Base-by-base conservation (phyloP, 1,140 invertebrate genomes). In the Bradynema listronoti region DNA sequence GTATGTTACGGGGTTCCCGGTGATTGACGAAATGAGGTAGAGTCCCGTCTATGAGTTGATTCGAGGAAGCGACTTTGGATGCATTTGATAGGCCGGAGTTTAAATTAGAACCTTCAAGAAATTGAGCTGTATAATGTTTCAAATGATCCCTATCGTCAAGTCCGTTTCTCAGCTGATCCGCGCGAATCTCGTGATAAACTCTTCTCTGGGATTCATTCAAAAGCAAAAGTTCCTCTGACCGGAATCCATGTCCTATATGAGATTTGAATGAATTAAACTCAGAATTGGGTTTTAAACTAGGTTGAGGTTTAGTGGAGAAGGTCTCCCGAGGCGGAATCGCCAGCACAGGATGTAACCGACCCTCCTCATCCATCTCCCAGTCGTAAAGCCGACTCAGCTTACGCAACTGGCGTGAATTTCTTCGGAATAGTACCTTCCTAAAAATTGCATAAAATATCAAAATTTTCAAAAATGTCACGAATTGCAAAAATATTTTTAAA, bases 351-450 rank as follows among this genome's bases (percentile, higher is more conserved):
- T 65, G 41, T 14, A 76, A 62, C 6, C 34, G 58, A 22, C 69
- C 70, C 30, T 73, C 50, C 9, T 73, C 71, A 50, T 67, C 62
- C 30, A 77, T 73, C 54, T 77, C 75, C 74, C 74, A 77, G 46
- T 77, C 74, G 53, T 77, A 77, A 16, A 78, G 56, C 24, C 74
- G 36, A 19, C 51, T 62, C 3, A 77, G 61, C n/a, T 75, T 29
- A 2, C 74, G 56, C 2, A 77, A 58, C 33, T 77, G 67, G n/a
- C 71, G 55, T 14, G 74, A 77, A 57, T 77, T 77, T 45, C 74
- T 60, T 6, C 74, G 69, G 33, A 63, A 78, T 29, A 77, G 69
- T 39, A 75, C 71, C 59, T 68, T 69, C 58, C 73, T 76, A 54
- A 29, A 74, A 49, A 60, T n/a, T 56, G 4, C 16, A 30, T 19